A percentile compares a stretch with the other conserved stretches of the same genome.
Conservation (phyloP, 2,113 vertebrate species). For the Microtus ochrogaster region DNA sequence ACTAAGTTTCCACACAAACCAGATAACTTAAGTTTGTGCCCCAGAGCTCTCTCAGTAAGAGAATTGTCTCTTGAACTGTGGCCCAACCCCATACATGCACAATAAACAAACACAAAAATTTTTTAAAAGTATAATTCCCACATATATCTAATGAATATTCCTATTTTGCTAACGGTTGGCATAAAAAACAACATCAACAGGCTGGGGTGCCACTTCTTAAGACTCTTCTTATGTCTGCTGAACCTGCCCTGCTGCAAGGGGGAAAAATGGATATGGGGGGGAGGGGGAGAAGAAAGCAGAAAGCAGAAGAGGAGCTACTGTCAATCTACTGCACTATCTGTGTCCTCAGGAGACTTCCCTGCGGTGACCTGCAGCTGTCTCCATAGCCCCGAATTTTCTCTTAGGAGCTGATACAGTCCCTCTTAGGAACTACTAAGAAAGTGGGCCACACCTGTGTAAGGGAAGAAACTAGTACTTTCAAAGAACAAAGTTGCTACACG, state of each 20-base stretch:
- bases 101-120: not conserved
- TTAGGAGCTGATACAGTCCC: not conserved
- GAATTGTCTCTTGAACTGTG: not conserved
- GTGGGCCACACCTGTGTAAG: not conserved
- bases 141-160: not conserved
- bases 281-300: too few relatives aligned
- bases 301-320: not conserved
- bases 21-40: not conserved
- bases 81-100: too few relatives aligned
- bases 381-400: too few relatives aligned
- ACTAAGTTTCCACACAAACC: not conserved
- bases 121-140: not conserved
- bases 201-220: not conserved
- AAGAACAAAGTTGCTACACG: not conserved
- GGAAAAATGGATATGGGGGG: not conserved
- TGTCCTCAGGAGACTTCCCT: not conserved
- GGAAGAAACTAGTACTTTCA: not conserved
- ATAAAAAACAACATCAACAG: not conserved
- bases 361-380: not conserved
- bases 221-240: slow-evolving; percentile 31
- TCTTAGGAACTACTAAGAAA: not conserved
- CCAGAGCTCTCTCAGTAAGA: not conserved
- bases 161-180: not conserved
- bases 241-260: not conserved
- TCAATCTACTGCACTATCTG: not conserved